Evolutionary conservation across 2,113 vertebrate species (phyloP).

Genomic region (Psittacula cyanocephala): DNA sequence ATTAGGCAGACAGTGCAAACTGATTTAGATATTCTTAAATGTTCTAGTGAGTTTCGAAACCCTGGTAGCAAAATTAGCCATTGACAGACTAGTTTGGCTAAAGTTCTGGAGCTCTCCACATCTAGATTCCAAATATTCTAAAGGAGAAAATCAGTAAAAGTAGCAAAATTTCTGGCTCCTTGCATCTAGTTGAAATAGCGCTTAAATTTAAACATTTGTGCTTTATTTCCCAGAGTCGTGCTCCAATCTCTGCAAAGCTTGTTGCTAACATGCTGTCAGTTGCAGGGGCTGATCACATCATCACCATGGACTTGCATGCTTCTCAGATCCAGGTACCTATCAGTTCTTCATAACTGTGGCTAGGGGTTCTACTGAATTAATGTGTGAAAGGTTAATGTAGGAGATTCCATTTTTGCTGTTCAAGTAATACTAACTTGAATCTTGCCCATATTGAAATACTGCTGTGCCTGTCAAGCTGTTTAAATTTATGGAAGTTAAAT

Average conservation of each 20-base stretch:
- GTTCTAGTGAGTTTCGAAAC: neutral
- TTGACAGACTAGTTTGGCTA: neutral
- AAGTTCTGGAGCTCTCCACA: neutral
- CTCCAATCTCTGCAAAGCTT: conserved; percentile 95
- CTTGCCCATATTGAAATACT: neutral
- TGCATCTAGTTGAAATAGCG: neutral
- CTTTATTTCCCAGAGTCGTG: conserved; percentile 84
- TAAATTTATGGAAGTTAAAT: neutral
- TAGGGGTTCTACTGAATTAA: neutral
- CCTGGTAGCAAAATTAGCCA: neutral
- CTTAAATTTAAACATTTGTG: neutral
- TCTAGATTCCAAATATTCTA: neutral
- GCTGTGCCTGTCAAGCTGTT: neutral
- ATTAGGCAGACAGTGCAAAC: neutral
- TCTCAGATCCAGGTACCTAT: conserved; percentile 91
- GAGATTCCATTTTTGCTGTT: neutral
- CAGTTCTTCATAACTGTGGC: neutral
- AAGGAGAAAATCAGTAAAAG: neutral
- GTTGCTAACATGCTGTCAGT: conserved; percentile 97
- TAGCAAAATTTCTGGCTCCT: neutral
- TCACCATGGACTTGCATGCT: conserved; percentile 97
- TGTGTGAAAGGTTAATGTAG: neutral
- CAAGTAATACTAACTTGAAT: neutral
- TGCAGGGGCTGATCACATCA: conserved; percentile 94
- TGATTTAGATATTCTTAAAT: neutral